Evolutionary conservation across 2,888 invertebrate genomes (phyloP), one percentile per base, ranked within the genome.

Genomic region (Cephonodes hylas): DNA sequence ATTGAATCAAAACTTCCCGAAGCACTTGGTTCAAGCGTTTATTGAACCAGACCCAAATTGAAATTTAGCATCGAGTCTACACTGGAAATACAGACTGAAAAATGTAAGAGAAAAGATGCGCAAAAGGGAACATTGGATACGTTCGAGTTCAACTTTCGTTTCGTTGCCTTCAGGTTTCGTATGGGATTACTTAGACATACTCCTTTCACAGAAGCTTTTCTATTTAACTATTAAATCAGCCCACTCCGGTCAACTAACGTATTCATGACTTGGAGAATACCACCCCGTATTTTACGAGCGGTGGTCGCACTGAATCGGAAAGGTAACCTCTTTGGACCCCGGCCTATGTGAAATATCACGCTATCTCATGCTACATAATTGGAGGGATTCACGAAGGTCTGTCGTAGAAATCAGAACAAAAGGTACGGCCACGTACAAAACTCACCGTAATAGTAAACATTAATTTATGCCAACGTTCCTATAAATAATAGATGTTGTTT

Each of bases 191-290:
- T 66, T 64, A 63, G 63, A 67, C 64, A 72, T 75, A 78, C 79
- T 79, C 80, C 77, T 79, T 80, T 75, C 77, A 75, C 77, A 76
- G 66, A 71, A 70, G 75, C 77, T 78, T 72, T 68, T 77, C 86
- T 88, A 83, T 89, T 90, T 89, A 89, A 89, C 85, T 89, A 90
- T 90, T 90, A 86, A 91, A 85, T 80, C 76, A 79, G 81, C 78
- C 82, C 80, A 79, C 80, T 75, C 76, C 78, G 75, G 74, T 74
- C 74, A 76, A 80, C 85, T 91, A 88, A 89, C 86, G 83, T 90
- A 91, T 91, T 91, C 91, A 91, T 91, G 91, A 87, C 84, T 84
- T 80, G 75, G 85, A 85, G 85, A 86, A 86, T 84, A 83, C 83
- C 77, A 79, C 81, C 81, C 82, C 75, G 79, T 80, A 83, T 85